Conservation (phyloP, 92 coral and sea anemone species). For the Paramuricea clavata region DNA sequence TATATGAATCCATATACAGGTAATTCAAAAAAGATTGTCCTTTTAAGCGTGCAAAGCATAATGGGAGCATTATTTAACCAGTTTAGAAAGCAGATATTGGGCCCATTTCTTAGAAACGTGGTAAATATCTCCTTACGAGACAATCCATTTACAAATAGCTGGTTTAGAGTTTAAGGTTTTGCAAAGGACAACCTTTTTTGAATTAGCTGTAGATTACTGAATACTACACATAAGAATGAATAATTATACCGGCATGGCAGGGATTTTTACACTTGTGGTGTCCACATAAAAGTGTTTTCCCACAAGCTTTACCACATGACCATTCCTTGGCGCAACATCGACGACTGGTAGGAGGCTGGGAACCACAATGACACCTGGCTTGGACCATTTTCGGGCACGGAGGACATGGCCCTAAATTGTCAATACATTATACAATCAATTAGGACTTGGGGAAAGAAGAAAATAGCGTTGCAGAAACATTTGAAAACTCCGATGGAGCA, state of each 20-base stretch:
- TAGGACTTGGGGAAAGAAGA: not conserved
- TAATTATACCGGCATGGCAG: conserved; percentile 76
- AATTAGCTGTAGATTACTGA: not conserved
- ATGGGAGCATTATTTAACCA: too few relatives aligned
- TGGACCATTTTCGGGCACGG: conserved; percentile 97
- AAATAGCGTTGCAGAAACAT: not conserved
- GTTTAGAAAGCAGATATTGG: too few relatives aligned
- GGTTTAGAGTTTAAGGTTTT: too few relatives aligned
- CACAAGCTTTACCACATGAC: conserved; percentile 98
- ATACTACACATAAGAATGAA: not conserved
- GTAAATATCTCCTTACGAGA: too few relatives aligned
- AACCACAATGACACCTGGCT: conserved; percentile 86
- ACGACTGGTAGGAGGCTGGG: conserved; percentile 78
- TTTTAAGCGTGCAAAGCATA: too few relatives aligned
- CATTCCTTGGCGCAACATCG: conserved; percentile 92
- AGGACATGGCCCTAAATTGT: conserved; percentile 88
- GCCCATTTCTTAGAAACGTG: too few relatives aligned
- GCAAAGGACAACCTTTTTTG: too few relatives aligned
- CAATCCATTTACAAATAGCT: too few relatives aligned
- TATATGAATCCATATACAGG: too few relatives aligned
- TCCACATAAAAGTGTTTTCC: conserved; percentile 79
- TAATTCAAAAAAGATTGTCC: too few relatives aligned
- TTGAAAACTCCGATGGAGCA: too few relatives aligned
- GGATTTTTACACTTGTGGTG: conserved; percentile 87
- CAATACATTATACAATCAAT: too few relatives aligned